These are phyloP conservation scores for Eudyptes chrysolophus DNA, from an alignment of 2,113 vertebrate species.

Conservation along the genomic window DNA sequence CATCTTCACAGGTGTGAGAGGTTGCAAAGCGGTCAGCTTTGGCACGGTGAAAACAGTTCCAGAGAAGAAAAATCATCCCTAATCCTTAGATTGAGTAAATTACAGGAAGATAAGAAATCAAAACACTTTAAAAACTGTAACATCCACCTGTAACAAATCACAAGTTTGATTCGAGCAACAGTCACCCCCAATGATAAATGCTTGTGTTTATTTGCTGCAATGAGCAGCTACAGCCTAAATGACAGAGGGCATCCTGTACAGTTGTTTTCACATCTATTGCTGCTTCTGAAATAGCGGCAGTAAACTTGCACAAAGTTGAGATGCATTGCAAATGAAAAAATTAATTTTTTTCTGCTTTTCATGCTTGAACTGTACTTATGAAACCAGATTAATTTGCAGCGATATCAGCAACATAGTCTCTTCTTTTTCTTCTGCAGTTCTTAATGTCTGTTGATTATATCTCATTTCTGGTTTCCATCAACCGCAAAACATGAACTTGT, in stretches of 20 bases:
- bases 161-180: background rate
- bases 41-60: background rate
- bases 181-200: background rate
- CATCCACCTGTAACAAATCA: background rate
- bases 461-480: background rate
- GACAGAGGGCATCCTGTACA: background rate
- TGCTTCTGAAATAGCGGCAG: background rate
- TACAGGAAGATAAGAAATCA: background rate
- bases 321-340: background rate
- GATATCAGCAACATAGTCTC: background rate
- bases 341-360: background rate
- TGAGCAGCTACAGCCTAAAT: background rate
- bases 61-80: background rate
- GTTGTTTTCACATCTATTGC: background rate
- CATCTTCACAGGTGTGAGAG: background rate
- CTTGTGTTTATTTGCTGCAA: background rate
- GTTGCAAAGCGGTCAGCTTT: background rate
- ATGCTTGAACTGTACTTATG: background rate
- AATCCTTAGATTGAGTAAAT: background rate
- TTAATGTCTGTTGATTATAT: background rate
- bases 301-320: background rate
- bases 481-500: background rate
- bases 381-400: background rate
- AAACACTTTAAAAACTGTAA: background rate
- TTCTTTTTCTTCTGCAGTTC: background rate